Evolutionary conservation across 2,113 vertebrate species (phyloP).

Genomic region (Ctenodactylus gundi): DNA sequence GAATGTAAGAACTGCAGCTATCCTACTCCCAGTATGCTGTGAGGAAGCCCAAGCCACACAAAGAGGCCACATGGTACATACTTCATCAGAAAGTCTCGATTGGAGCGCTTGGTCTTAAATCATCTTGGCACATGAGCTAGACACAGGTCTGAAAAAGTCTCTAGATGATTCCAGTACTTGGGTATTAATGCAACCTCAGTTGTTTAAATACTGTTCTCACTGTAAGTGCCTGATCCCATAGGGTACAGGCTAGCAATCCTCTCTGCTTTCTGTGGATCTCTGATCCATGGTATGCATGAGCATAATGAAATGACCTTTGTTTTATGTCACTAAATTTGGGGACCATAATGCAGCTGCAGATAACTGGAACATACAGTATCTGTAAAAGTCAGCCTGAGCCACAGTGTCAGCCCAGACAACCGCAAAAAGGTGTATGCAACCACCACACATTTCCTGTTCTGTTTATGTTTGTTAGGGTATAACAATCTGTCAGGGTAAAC

Average conservation of each 20-base stretch:
- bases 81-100: not conserved
- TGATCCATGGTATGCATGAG: not conserved
- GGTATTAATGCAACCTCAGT: not conserved
- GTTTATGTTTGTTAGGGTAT: slow-evolving; percentile 66
- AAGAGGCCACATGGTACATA: not conserved
- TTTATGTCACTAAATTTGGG: not conserved
- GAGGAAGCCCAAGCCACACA: not conserved
- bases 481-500: slow-evolving; percentile 47
- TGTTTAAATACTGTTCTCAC: not conserved
- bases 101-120: not conserved
- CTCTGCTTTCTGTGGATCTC: not conserved
- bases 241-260: not conserved
- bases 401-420: slow-evolving; percentile 40
- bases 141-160: not conserved
- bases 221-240: not conserved
- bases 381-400: slow-evolving; percentile 49
- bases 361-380: not conserved
- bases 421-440: slow-evolving; percentile 30
- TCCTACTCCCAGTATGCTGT: not conserved
- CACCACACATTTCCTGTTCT: slow-evolving; percentile 8
- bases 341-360: not conserved
- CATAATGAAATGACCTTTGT: not conserved
- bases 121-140: not conserved
- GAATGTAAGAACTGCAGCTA: not conserved
- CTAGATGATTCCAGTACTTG: not conserved